A percentile compares a stretch with the other conserved stretches of the same genome.
Evolutionary conservation across 2,113 vertebrate species (phyloP).

Genomic region (Eleginops maclovinus): DNA sequence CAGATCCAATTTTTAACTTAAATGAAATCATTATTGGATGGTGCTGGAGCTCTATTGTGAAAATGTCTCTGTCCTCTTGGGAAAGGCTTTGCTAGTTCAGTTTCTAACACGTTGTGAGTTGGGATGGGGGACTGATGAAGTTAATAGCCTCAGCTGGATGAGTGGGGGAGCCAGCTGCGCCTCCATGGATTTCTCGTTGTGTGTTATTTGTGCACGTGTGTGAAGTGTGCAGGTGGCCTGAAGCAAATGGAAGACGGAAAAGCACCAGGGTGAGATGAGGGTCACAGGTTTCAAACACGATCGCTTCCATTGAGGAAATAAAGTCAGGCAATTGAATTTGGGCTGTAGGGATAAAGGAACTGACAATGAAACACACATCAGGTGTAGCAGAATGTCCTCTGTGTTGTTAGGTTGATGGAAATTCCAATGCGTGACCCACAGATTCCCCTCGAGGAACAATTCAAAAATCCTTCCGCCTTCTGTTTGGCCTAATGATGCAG

Average conservation of each 20-base stretch:
- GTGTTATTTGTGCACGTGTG: not conserved
- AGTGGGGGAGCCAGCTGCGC: slow-evolving; percentile 44
- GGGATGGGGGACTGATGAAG: not conserved
- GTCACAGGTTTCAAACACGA: slow-evolving; percentile 21
- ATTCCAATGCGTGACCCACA: not conserved
- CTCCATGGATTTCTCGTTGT: slow-evolving; percentile 15
- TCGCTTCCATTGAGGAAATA: not conserved
- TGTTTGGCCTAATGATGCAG: slow-evolving; percentile 4
- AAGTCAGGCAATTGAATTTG: not conserved
- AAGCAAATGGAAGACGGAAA: slow-evolving; percentile 24
- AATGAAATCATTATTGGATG: slow-evolving; percentile 1
- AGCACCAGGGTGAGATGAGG: not conserved
- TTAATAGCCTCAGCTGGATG: slow-evolving; percentile 43
- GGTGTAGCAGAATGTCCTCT: not conserved
- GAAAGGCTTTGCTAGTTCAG: not conserved
- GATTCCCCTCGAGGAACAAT: too few species aligned
- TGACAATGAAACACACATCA: not conserved
- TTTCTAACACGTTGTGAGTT: slow-evolving; percentile 4
- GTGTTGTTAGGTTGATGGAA: not conserved
- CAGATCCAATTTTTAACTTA: not conserved
- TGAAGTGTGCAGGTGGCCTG: not conserved
- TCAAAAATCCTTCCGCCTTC: not conserved
- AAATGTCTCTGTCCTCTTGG: slow-evolving; percentile 11
- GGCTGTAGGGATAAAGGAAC: not conserved
- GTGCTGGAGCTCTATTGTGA: not conserved